Percentiles rank a stretch among this genome's conserved stretches.
Conservation (phyloP, 1,140 invertebrate genomes). For the Capitella teleta region DNA sequence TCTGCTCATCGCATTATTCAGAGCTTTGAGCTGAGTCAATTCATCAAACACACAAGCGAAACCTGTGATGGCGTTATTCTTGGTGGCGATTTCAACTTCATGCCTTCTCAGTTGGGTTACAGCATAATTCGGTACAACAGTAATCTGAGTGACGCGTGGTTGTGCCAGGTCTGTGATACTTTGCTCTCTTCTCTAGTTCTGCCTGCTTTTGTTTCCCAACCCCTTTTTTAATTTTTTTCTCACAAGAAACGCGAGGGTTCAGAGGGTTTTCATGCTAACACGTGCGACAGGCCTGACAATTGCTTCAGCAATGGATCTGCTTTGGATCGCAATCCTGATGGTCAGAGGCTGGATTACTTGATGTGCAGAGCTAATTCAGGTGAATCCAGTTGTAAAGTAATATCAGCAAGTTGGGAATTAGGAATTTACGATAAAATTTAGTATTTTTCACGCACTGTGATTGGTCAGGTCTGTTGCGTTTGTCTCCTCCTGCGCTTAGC, state of each 20-base stretch:
- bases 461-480: too few relatives aligned
- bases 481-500: too few relatives aligned
- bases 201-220: too few relatives aligned
- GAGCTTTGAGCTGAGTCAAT: conserved; percentile 86
- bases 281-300: conserved; percentile 70
- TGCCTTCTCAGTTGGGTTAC: conserved; percentile 75
- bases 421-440: conserved; percentile 5
- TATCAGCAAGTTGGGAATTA: background rate
- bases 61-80: conserved; percentile 70
- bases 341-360: conserved; percentile 85
- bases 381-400: conserved; percentile 14
- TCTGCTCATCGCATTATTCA: conserved; percentile 77
- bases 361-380: conserved; percentile 50
- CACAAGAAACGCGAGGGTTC: too few relatives aligned
- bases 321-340: conserved; percentile 52
- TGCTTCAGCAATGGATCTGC: conserved; percentile 57
- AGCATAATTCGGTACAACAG: conserved; percentile 45
- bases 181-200: too few relatives aligned
- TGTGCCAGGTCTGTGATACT: conserved; percentile 27
- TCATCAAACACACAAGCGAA: conserved; percentile 70
- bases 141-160: conserved; percentile 45
- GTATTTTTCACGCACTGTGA: conserved; percentile 6
- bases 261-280: too few relatives aligned
- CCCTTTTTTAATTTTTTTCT: too few relatives aligned
- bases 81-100: conserved; percentile 85